A percentile compares a stretch with the other conserved stretches of the same genome.
These are phyloP conservation scores for Malaclemys terrapin DNA, from an alignment of 2,113 vertebrate genomes.

Conservation along the genomic window DNA sequence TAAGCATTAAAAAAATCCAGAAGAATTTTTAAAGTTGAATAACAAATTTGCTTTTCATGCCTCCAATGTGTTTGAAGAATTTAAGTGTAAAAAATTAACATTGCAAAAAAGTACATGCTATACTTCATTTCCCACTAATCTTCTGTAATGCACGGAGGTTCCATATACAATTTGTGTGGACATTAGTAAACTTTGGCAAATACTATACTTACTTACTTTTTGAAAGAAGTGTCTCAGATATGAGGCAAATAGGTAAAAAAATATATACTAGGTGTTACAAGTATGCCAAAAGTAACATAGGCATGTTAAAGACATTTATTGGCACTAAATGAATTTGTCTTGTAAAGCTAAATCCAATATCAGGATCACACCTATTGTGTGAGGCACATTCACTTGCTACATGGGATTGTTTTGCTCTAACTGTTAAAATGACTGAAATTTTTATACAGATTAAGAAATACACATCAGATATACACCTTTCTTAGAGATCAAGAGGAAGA, in stretches of 20 bases:
- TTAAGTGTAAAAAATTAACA: background rate
- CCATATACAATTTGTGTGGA: background rate
- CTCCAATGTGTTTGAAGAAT: background rate
- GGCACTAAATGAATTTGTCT: background rate
- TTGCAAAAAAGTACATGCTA: background rate
- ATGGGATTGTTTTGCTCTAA: slow-evolving; percentile 56
- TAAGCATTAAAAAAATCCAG: background rate
- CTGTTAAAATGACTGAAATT: slow-evolving; percentile 38
- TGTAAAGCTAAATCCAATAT: background rate
- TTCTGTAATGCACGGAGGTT: background rate
- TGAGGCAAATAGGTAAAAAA: background rate
- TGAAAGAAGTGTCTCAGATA: background rate
- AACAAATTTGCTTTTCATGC: background rate
- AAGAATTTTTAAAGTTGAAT: background rate
- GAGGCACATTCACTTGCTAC: background rate
- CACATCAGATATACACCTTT: background rate
- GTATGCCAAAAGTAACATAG: background rate
- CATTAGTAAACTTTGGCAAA: background rate
- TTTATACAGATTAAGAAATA: slow-evolving; percentile 38
- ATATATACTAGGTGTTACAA: background rate
- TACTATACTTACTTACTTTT: background rate
- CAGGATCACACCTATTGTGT: background rate
- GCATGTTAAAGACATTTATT: background rate
- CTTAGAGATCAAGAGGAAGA: background rate
- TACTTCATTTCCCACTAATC: background rate